Conservation (phyloP, 1,140 invertebrate species). For the Drosophila cardini region DNA sequence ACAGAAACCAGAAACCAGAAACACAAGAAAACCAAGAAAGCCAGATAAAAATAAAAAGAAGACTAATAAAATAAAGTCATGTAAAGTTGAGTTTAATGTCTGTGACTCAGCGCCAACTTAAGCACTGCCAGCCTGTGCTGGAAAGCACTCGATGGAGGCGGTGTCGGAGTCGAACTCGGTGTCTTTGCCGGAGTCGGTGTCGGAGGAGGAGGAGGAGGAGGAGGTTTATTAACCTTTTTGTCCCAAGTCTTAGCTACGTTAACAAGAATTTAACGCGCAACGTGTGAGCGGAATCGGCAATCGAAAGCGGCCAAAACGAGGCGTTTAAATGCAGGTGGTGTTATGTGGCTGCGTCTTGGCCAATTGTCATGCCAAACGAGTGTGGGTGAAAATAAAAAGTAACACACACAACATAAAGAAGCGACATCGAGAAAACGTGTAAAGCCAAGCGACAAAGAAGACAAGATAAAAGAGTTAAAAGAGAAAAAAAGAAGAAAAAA, state of each 20-base stretch:
- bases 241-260: slow-evolving; percentile 71
- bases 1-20: slow-evolving; percentile 21
- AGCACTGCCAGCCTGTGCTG: slow-evolving; percentile 41
- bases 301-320: slow-evolving; percentile 28
- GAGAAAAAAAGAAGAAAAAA: slow-evolving; percentile 30
- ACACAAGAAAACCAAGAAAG: slow-evolving; percentile 15
- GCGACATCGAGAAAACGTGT: slow-evolving; percentile 39
- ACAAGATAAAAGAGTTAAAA: slow-evolving; percentile 2
- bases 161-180: background rate
- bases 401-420: slow-evolving; percentile 42
- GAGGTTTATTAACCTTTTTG: slow-evolving; percentile 75
- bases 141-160: slow-evolving; percentile 50
- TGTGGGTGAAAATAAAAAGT: slow-evolving; percentile 76
- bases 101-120: slow-evolving; percentile 55
- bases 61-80: slow-evolving; percentile 18
- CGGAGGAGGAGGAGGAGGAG: background rate
- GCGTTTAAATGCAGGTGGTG: slow-evolving; percentile 63
- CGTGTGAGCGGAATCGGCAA: slow-evolving; percentile 48
- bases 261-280: slow-evolving; percentile 73
- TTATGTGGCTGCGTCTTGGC: slow-evolving; percentile 23
- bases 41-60: background rate
- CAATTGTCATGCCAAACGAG: slow-evolving; percentile 63
- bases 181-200: too few species aligned
- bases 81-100: slow-evolving; percentile 17
- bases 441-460: slow-evolving; percentile 18